Evolutionary conservation across 1,140 invertebrate species (phyloP).

Genomic region (Cyrtorhinus lividipennis): DNA sequence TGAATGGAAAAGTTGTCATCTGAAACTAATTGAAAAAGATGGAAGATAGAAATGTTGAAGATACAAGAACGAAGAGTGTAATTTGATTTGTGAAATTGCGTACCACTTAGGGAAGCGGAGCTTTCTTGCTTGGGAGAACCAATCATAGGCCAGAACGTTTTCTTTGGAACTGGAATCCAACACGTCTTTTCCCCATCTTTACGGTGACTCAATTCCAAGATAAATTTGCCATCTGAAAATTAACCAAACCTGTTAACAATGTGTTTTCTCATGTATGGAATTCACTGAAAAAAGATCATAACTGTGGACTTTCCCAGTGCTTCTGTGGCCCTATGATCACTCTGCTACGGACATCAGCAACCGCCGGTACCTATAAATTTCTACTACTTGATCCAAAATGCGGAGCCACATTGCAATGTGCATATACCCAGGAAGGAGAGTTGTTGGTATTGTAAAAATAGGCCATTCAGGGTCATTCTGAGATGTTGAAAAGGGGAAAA

Average conservation of each 20-base stretch:
- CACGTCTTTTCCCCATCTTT: constrained; percentile 63
- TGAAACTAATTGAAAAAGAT: constrained; percentile 42
- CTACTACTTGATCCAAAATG: too few species aligned
- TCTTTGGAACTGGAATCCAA: constrained; percentile 73
- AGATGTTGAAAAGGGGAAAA: too few species aligned
- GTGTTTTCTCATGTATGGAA: neutral
- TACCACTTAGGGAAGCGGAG: constrained; percentile 46
- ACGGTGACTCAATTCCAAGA: constrained; percentile 66
- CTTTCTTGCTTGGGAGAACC: constrained; percentile 45
- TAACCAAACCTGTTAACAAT: constrained; percentile 11
- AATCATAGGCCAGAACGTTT: constrained; percentile 67
- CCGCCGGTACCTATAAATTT: too few species aligned
- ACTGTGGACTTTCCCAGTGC: too few species aligned
- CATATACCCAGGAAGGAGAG: too few species aligned
- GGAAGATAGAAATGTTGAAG: constrained; percentile 11
- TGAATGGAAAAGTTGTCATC: constrained; percentile 78
- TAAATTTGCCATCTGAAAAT: constrained; percentile 61
- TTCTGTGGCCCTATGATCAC: too few species aligned
- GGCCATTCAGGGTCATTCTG: too few species aligned
- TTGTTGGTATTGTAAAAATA: too few species aligned
- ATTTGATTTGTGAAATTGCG: too few species aligned
- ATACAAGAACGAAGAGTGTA: constrained; percentile 5
- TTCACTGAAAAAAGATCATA: constrained; percentile 1
- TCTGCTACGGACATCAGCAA: too few species aligned
- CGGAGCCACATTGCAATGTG: too few species aligned